A percentile compares a stretch with the other conserved stretches of the same genome.
These are phyloP conservation scores for Candoia aspera DNA, from an alignment of 2,113 vertebrate species.

Conservation along the genomic window DNA sequence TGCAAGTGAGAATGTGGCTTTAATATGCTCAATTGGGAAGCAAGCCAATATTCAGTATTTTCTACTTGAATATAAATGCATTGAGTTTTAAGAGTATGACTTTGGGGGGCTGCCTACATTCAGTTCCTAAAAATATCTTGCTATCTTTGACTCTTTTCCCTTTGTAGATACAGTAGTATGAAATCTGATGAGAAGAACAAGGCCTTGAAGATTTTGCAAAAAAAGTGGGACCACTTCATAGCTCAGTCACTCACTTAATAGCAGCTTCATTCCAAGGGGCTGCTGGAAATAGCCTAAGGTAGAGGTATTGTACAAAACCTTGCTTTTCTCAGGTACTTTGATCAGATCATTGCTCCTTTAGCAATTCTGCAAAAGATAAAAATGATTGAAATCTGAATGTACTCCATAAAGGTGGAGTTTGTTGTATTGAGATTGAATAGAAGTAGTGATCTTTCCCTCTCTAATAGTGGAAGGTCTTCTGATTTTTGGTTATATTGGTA, in stretches of 20 bases:
- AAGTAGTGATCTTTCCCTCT: neutral
- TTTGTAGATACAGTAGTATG: constrained; percentile 84
- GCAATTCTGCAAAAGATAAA: fast-evolving
- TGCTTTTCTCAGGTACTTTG: neutral
- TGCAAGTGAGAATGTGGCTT: neutral
- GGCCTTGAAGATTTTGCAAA: constrained; percentile 75
- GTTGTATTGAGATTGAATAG: neutral
- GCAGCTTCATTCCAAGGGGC: constrained; percentile 26
- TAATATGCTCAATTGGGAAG: neutral
- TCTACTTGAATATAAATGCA: constrained; percentile 26
- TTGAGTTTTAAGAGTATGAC: neutral
- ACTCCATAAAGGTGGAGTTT: neutral
- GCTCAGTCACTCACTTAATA: constrained; percentile 54
- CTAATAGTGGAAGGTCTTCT: neutral
- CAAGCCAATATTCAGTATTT: fast-evolving
- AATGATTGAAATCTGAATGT: constrained; percentile 28
- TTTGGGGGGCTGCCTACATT: neutral
- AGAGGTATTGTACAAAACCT: constrained; percentile 5
- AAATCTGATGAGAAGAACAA: constrained; percentile 64
- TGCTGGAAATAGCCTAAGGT: neutral
- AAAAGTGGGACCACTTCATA: constrained; percentile 85
- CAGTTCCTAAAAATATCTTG: constrained; percentile 41
- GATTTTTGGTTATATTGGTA: neutral
- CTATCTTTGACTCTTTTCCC: constrained; percentile 8
- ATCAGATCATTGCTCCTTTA: constrained; percentile 9